Percentiles rank a stretch among this genome's conserved stretches.
These are phyloP conservation scores for Coelinius sp. DNA, from an alignment of 2,888 invertebrate species.

Conservation along the genomic window DNA sequence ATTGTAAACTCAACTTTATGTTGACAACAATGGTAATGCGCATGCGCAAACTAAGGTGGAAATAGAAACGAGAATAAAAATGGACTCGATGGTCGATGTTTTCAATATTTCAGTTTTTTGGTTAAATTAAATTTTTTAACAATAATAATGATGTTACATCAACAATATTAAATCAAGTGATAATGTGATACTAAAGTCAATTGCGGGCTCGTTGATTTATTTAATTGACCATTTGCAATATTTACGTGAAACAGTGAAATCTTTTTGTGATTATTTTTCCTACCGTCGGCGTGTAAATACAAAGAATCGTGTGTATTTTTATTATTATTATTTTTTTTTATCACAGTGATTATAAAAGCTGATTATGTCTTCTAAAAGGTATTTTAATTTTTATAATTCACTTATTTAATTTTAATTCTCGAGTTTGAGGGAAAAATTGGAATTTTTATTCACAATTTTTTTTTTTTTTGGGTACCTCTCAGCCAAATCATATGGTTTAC, in stretches of 20 bases:
- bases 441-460: neutral
- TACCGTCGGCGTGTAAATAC: constrained; percentile 50
- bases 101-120: constrained; percentile 52
- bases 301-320: constrained; percentile 53
- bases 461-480: neutral
- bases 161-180: constrained; percentile 17
- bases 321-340: constrained; percentile 10
- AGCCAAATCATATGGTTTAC: constrained; percentile 1
- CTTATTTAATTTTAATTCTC: constrained; percentile 21
- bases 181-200: neutral
- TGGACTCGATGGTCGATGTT: constrained; percentile 60
- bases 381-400: constrained; percentile 58
- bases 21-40: neutral
- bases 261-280: constrained; percentile 45
- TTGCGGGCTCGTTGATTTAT: constrained; percentile 39
- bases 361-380: constrained; percentile 71
- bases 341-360: constrained; percentile 55
- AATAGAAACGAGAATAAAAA: constrained; percentile 35
- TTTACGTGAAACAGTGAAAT: constrained; percentile 32
- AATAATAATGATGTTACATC: neutral
- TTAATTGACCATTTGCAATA: constrained; percentile 64
- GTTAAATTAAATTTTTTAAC: constrained; percentile 27
- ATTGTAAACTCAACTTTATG: neutral
- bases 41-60: constrained; percentile 10
- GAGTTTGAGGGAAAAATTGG: neutral